Evolutionary conservation across 2,888 invertebrate genomes (phyloP).

Genomic region (Aradus depressus): DNA sequence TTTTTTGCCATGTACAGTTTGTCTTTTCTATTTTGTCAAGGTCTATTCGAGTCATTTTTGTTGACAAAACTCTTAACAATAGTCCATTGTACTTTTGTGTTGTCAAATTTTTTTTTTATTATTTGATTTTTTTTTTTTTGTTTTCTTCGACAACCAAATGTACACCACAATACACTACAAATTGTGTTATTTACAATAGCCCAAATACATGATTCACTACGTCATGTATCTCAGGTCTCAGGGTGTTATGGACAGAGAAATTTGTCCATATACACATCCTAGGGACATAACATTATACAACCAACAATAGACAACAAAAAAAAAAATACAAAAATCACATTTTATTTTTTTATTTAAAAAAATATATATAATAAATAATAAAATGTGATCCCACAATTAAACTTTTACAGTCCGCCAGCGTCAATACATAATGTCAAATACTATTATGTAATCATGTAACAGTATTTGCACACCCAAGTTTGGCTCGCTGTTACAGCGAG

Average conservation of each 20-base stretch:
- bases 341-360: too few species aligned
- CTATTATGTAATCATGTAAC: constrained; percentile 28
- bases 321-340: too few species aligned
- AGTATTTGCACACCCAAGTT: constrained; percentile 26
- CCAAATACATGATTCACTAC: constrained; percentile 26
- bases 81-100: constrained; percentile 28
- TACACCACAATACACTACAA: constrained; percentile 29
- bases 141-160: constrained; percentile 17
- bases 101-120: too few species aligned
- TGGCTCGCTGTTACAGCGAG: constrained; percentile 16
- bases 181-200: constrained; percentile 29
- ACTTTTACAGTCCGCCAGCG: too few species aligned
- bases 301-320: too few species aligned
- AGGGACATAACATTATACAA: too few species aligned
- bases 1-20: constrained; percentile 25
- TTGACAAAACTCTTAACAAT: constrained; percentile 29
- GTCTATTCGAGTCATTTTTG: constrained; percentile 28
- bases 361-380: too few species aligned
- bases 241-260: too few species aligned
- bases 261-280: too few species aligned
- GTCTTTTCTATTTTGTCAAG: constrained; percentile 23
- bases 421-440: constrained; percentile 30
- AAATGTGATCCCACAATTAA: too few species aligned
- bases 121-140: too few species aligned
- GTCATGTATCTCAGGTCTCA: too few species aligned